Evolutionary conservation across 2,797 vertebrate species (phyloP).

Genomic region (Amazona finschi): DNA sequence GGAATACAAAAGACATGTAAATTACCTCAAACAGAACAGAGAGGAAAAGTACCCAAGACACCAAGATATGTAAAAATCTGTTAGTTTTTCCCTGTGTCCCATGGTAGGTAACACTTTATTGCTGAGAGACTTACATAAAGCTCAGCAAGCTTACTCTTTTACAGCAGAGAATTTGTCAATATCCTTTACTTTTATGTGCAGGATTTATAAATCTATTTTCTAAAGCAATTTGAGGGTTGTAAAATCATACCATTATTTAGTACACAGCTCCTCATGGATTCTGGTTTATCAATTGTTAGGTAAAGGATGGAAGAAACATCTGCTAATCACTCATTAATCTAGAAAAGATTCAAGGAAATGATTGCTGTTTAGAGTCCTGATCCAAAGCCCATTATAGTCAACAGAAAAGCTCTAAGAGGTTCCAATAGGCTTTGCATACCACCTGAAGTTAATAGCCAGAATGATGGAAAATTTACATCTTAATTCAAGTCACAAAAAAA

Average conservation of each 20-base stretch:
- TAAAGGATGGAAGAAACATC: conserved; percentile 18
- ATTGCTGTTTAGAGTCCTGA: conserved; percentile 6
- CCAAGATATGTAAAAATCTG: not conserved
- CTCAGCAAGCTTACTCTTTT: not conserved
- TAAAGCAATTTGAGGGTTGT: conserved; percentile 17
- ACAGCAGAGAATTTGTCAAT: conserved; percentile 19
- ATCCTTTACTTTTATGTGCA: not conserved
- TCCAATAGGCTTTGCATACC: not conserved
- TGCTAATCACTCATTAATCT: conserved; percentile 51
- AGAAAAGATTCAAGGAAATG: conserved; percentile 22
- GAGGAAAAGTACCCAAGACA: not conserved
- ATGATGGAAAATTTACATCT: not conserved
- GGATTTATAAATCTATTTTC: conserved; percentile 43
- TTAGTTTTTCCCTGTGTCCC: not conserved
- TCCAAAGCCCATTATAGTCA: not conserved
- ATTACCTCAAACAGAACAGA: not conserved
- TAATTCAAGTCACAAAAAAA: not conserved
- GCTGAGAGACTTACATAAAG: conserved; percentile 19
- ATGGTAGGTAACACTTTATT: not conserved
- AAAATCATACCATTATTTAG: conserved; percentile 23
- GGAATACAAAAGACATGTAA: not conserved
- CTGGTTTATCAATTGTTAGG: conserved; percentile 19
- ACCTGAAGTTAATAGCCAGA: not conserved
- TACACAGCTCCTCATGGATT: not conserved
- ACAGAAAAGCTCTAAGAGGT: not conserved